Evolutionary conservation across 2,888 invertebrate genomes (phyloP).

Genomic region (Leptinotarsa peninsularis): DNA sequence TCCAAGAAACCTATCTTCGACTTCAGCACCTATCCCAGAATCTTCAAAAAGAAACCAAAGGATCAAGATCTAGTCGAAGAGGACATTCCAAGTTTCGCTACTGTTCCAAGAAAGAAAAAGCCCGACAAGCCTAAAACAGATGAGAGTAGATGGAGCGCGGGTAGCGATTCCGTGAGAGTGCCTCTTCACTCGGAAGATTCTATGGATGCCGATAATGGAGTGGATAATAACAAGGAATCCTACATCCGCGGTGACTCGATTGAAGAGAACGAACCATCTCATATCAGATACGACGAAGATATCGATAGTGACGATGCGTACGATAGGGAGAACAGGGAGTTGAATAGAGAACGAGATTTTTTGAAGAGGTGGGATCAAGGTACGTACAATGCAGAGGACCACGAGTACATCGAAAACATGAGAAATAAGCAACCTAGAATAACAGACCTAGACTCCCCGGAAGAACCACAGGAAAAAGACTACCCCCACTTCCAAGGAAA

Average conservation of each 20-base stretch:
- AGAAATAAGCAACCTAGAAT: constrained; percentile 46
- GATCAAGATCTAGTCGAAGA: constrained; percentile 61
- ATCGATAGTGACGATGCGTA: constrained; percentile 68
- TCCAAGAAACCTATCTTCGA: constrained; percentile 76
- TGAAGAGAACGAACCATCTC: constrained; percentile 53
- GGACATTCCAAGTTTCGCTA: constrained; percentile 72
- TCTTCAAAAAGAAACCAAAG: constrained; percentile 67
- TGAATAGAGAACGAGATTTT: constrained; percentile 65
- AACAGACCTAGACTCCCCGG: constrained; percentile 57
- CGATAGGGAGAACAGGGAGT: constrained; percentile 69
- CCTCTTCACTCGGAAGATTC: constrained; percentile 63
- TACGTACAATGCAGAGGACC: constrained; percentile 57
- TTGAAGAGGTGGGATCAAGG: constrained; percentile 63
- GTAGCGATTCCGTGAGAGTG: constrained; percentile 56
- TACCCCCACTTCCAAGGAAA: constrained; percentile 38
- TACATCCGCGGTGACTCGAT: constrained; percentile 47
- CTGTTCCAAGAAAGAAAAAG: constrained; percentile 69
- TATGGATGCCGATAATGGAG: constrained; percentile 50
- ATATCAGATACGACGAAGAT: constrained; percentile 63
- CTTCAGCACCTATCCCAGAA: constrained; percentile 82
- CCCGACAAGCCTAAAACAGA: constrained; percentile 38
- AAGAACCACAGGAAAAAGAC: constrained; percentile 40
- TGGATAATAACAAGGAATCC: constrained; percentile 29
- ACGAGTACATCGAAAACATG: constrained; percentile 32
- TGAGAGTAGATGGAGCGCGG: constrained; percentile 49